Conservation (phyloP, 2,888 invertebrate species). For the Malthinus seriepunctatus region DNA sequence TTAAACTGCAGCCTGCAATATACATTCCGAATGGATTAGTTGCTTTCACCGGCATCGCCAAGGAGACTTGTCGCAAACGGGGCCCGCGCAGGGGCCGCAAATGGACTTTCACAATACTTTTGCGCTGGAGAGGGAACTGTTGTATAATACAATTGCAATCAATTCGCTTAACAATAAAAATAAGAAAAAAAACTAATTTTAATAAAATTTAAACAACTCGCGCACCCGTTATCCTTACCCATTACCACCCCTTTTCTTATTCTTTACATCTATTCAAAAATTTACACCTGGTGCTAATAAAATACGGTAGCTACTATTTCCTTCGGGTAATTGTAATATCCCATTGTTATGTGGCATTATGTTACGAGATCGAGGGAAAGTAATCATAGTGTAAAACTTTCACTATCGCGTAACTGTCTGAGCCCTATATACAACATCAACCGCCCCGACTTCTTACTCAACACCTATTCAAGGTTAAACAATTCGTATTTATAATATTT, state of each 20-base stretch:
- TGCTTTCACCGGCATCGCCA: conserved; percentile 55
- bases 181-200: no score
- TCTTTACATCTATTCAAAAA: conserved; percentile 10
- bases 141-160: conserved; percentile 55
- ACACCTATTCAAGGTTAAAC: conserved; percentile 28
- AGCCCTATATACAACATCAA: conserved; percentile 26
- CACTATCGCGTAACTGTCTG: conserved; percentile 53
- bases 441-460: conserved; percentile 23
- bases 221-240: background rate
- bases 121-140: conserved; percentile 48
- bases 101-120: conserved; percentile 55
- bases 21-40: conserved; percentile 45
- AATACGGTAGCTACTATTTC: conserved; percentile 18
- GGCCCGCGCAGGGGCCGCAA: conserved; percentile 53
- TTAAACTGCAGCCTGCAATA: conserved; percentile 35
- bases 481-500: conserved; percentile 2
- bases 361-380: conserved; percentile 54
- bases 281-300: conserved; percentile 22
- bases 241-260: conserved; percentile 10
- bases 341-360: conserved; percentile 52
- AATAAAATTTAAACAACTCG: conserved; percentile 15
- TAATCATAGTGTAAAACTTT: conserved; percentile 54
- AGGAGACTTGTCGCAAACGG: conserved; percentile 53
- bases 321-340: conserved; percentile 38
- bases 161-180: conserved; percentile 43